phyloP scores from a whole-genome alignment of 2,113 vertebrate genomes.

The Ploceus nigricollis region DNA sequence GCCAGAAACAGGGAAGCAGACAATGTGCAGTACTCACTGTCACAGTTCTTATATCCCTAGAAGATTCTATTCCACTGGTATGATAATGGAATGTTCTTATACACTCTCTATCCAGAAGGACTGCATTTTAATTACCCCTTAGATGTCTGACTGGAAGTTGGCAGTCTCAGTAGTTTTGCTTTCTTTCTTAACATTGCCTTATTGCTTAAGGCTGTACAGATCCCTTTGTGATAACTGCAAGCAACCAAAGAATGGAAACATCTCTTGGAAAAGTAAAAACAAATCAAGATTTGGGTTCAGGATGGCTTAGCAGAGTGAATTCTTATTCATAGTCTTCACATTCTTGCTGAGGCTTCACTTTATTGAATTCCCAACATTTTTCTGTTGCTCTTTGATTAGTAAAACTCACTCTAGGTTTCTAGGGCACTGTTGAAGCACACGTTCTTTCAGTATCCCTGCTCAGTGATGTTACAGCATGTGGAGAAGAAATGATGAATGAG shows the following conservation, averaged over 20 bases:
- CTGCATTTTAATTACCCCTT: conserved; percentile 33
- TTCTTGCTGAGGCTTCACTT: conserved; percentile 28
- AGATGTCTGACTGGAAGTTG: background rate
- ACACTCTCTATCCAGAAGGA: background rate
- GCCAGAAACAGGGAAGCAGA: background rate
- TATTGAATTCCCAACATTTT: background rate
- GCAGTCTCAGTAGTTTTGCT: conserved; percentile 18
- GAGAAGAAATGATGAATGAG: background rate
- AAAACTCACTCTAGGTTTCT: background rate
- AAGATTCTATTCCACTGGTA: background rate
- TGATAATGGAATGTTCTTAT: background rate
- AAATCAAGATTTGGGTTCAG: background rate
- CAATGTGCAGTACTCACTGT: background rate
- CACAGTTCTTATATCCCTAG: background rate
- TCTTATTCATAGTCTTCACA: conserved; percentile 1
- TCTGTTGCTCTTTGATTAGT: background rate
- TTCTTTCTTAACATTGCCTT: background rate
- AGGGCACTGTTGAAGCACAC: background rate
- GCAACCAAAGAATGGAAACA: conserved; percentile 45
- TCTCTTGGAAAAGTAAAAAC: conserved; percentile 50
- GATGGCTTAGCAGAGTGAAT: background rate
- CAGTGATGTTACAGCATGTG: background rate
- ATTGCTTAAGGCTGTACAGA: conserved; percentile 9
- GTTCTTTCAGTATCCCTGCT: background rate
- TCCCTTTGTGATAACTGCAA: background rate